Evolutionary conservation across 2,888 invertebrate genomes (phyloP).

Genomic region (Tholera decimalis): DNA sequence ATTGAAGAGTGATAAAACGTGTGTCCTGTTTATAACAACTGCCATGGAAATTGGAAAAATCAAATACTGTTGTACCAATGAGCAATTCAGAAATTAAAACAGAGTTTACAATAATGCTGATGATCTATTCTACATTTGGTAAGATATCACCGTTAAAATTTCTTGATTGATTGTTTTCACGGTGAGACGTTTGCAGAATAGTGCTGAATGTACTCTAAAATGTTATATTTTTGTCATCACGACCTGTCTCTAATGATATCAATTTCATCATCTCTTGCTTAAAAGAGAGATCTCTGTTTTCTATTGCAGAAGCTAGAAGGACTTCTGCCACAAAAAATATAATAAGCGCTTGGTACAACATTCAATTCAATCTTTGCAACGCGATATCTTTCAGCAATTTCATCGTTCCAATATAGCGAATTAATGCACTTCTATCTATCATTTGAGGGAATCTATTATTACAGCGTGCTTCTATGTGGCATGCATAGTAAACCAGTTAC

Average conservation of each 20-base stretch:
- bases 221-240: not conserved
- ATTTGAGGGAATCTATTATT: slow-evolving; percentile 1
- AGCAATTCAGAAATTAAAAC: not conserved
- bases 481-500: slow-evolving; percentile 32
- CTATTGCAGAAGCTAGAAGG: not conserved
- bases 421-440: slow-evolving; percentile 20
- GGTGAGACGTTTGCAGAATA: too few relatives aligned
- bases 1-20: slow-evolving; percentile 41
- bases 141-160: too few relatives aligned
- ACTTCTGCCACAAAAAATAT: not conserved
- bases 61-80: not conserved
- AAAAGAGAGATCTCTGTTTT: not conserved
- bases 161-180: too few relatives aligned
- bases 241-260: not conserved
- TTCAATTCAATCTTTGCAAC: not conserved
- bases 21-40: slow-evolving; percentile 20
- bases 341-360: not conserved
- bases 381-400: not conserved
- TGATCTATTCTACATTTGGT: too few relatives aligned
- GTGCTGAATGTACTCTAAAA: not conserved
- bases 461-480: slow-evolving; percentile 8
- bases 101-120: not conserved
- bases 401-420: not conserved
- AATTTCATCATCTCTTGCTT: not conserved
- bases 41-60: slow-evolving; percentile 1